Conservation (phyloP, 2,888 invertebrate species). For the Rhyacophila evoluta region DNA sequence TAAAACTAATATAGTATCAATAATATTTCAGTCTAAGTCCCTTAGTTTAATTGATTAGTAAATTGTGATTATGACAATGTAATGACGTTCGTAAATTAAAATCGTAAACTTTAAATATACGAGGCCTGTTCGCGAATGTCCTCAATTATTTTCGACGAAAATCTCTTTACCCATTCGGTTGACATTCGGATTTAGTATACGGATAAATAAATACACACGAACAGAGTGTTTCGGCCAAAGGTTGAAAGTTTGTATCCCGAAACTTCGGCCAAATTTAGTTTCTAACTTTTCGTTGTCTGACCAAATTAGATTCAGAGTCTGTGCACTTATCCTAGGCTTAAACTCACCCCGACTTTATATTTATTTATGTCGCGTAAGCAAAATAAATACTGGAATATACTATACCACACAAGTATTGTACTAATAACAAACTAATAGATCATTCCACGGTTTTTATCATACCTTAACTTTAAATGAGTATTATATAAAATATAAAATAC, state of each 20-base stretch:
- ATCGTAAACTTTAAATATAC: not conserved
- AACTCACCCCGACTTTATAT: not conserved
- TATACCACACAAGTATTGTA: no score
- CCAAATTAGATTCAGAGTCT: conserved; percentile 7
- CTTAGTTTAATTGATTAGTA: no score
- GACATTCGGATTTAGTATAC: not conserved
- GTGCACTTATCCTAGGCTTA: not conserved
- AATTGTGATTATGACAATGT: no score
- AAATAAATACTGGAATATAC: no score
- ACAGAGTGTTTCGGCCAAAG: conserved; percentile 8
- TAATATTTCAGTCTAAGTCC: no score
- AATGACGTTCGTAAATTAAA: not conserved
- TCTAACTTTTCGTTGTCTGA: not conserved
- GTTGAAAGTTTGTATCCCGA: conserved; percentile 14
- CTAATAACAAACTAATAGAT: no score
- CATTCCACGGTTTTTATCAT: no score
- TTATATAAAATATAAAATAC: no score
- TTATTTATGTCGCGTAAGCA: not conserved
- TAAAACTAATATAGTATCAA: no score
- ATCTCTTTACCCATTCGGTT: conserved; percentile 6
- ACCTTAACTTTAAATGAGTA: no score
- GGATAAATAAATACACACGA: not conserved
- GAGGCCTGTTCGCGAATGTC: not conserved
- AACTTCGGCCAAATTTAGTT: not conserved
- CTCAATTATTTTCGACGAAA: not conserved